Base-by-base conservation (phyloP, 2,797 vertebrate genomes). In the Philypnodon macrostomus region DNA sequence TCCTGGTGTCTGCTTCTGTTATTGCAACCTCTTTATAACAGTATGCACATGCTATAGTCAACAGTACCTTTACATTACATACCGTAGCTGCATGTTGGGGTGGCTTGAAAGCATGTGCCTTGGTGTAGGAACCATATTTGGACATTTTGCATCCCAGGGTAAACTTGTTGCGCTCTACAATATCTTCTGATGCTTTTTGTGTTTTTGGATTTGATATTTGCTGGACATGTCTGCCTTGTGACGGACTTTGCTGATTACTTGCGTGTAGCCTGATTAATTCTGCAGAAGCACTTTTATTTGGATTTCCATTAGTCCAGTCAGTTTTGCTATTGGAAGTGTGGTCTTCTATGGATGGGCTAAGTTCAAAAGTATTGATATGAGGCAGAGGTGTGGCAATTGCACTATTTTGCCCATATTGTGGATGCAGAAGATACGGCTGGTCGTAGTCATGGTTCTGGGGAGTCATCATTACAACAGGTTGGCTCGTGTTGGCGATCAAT, bases 121-220 rank as follows among this genome's bases (percentile, higher is more conserved):
- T 84, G 15, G 90, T 79, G 2, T 96, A 97, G 5, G 94, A 93
- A 41, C 79, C 81, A 1, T 3, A 46, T 55, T 81, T 89, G 26
- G 53, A 70, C 9, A 46, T 18, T 3, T 30, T 84, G 4, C 89
- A 53, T 0, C 95, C 94, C 69, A 96, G 77, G 12, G 93, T 95
- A 50, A 5, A 40, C 59, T 90, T 95, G 71, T 97, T 97, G 16
- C 78, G 89, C 50, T 90, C 81, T 34, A 96, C 87, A 31, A 94
- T 90, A 71, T 93, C 75, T 27, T 79, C 80, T 21, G 44, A 83
- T n/a, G 17, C 40, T 48, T 46, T 83, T 21, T 53, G 83, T 23
- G 39, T 63, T n/a, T 66, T 61, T 0, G 37, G 34, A 23, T 10
- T 56, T 51, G 54, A 17, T 5, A 19, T 47, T 18, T 44, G 23